Conservation (phyloP, 1,140 invertebrate genomes). For the Choristoneura fumiferana region DNA sequence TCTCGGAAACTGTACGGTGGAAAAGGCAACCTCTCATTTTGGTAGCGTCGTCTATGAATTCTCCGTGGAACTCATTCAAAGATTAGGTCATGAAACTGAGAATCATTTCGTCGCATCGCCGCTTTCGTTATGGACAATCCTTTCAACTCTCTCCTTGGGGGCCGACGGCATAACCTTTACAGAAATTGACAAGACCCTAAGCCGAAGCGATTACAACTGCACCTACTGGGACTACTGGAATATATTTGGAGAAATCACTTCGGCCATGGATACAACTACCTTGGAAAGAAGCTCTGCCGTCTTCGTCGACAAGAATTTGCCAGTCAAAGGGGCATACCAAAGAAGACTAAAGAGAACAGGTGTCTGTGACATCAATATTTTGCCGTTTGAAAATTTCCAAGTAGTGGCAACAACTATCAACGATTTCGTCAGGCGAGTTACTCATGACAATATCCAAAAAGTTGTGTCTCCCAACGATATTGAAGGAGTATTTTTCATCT, state of each 20-base stretch:
- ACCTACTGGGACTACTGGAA: conserved; percentile 53
- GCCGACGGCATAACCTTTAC: conserved; percentile 56
- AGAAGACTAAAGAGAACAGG: conserved; percentile 25
- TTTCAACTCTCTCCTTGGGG: conserved; percentile 68
- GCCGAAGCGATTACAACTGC: conserved; percentile 50
- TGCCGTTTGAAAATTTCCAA: conserved; percentile 36
- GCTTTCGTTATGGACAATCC: conserved; percentile 70
- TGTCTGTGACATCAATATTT: conserved; percentile 34
- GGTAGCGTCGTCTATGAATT: conserved; percentile 54
- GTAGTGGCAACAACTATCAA: conserved; percentile 41
- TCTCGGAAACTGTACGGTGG: conserved; percentile 40
- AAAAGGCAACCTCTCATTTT: conserved; percentile 35
- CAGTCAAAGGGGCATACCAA: conserved; percentile 33
- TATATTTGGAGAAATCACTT: conserved; percentile 30
- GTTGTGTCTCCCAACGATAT: conserved; percentile 58
- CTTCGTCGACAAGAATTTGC: conserved; percentile 37
- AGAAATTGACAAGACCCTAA: conserved; percentile 58
- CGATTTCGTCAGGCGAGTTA: conserved; percentile 43
- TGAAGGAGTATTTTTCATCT: conserved; percentile 78
- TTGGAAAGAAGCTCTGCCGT: conserved; percentile 45
- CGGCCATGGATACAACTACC: conserved; percentile 13
- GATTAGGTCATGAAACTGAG: conserved; percentile 55
- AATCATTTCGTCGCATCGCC: conserved; percentile 68
- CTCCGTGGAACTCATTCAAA: conserved; percentile 38
- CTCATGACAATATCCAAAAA: conserved; percentile 49